Base-by-base conservation (phyloP, 2,797 vertebrate genomes). In the Mionectes olivaceus region DNA sequence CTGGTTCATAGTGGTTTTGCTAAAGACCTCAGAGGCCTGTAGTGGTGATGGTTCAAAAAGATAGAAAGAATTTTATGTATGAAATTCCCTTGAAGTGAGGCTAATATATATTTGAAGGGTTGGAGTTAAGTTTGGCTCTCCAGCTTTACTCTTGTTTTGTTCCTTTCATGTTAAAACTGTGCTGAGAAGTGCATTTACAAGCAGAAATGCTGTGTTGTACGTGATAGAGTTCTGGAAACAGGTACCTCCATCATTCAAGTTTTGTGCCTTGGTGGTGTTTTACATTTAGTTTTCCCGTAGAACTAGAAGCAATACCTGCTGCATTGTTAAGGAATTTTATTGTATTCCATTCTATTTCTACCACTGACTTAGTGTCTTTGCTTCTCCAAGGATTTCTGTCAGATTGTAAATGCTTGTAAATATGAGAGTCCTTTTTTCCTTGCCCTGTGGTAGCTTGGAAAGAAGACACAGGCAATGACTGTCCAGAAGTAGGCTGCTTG, bases 401-500 rank as follows among this genome's bases (percentile, higher is more conserved):
- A 93, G 61, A 35, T 68, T 83, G 33, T 74, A 19, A 49, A 77
- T 8, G 6, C 32, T 35, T 87, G 33, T 59, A 68, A 47, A 46
- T 75, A 12, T 3, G 22, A 75, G 47, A 50, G 60, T 64, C 71
- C 53, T 85, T 93, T 93, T 50, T 95, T 89, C 61, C 28, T 57
- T 87, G 60, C 79, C 68, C 78, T 71, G 30, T 69, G 69, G 77
- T 64, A 78, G 71, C 50, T 37, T 73, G 61, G 64, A 78, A 73
- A 69, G 74, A 78, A 88, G 89, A 79, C 33, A 32, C 75, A 71
- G 60, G 65, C 84, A 69, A 77, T 65, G 81, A 70, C 91, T 79
- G 75, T 83, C 80, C 95, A 94, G 83, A 92, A 95, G 82, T 59
- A 83, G 73, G 32, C 79, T 95, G 50, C 79, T 92, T 86, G 65